Conservation (phyloP, 2,113 vertebrate genomes). For the Excalfactoria chinensis region DNA sequence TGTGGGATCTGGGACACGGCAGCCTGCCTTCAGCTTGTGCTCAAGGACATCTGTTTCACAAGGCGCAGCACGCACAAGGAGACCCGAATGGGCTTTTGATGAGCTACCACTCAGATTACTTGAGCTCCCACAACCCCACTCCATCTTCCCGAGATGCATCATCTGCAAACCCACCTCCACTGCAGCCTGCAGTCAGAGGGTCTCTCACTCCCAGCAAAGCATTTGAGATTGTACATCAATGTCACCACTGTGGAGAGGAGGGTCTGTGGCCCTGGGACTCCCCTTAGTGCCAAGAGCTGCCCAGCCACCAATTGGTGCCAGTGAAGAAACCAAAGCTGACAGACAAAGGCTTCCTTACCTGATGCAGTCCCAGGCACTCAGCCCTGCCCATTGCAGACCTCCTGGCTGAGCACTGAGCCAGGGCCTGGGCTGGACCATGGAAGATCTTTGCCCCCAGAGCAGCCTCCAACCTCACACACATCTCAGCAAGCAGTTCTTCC, state of each 20-base stretch:
- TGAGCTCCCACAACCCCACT: not conserved
- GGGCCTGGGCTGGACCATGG: not conserved
- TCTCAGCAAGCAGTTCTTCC: not conserved
- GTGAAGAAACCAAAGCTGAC: not conserved
- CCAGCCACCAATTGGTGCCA: fast-evolving
- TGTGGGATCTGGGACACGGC: fast-evolving
- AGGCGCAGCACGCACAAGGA: not conserved
- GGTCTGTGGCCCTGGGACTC: not conserved
- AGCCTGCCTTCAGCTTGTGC: not conserved
- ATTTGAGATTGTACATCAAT: not conserved
- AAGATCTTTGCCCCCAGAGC: not conserved
- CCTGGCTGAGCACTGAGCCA: not conserved
- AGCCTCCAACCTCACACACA: not conserved
- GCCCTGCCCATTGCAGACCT: fast-evolving
- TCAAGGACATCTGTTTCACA: not conserved
- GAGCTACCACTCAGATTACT: not conserved
- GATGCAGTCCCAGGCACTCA: fast-evolving
- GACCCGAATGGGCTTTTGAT: not conserved
- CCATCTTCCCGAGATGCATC: not conserved
- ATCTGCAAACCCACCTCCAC: not conserved
- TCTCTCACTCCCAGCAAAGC: fast-evolving
- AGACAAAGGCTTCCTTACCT: not conserved
- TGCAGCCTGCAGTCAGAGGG: not conserved
- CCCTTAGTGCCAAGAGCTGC: not conserved
- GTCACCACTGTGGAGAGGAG: not conserved